Evolutionary conservation across 1,140 invertebrate genomes (phyloP).

Genomic region (Lasioglossum baleicum): DNA sequence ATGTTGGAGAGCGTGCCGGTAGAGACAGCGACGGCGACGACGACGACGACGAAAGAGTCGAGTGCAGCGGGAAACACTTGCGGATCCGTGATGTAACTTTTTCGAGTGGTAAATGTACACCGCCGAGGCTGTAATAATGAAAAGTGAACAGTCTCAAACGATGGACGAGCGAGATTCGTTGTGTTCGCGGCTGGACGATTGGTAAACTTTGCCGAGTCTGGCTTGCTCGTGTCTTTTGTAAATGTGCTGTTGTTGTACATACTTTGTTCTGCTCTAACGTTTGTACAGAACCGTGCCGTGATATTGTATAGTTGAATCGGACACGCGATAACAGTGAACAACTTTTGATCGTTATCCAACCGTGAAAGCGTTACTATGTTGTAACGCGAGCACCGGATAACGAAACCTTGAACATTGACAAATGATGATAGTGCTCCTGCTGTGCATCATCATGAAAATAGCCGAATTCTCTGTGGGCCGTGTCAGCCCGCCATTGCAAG

Average conservation of each 20-base stretch:
- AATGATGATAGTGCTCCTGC: slow-evolving; percentile 79
- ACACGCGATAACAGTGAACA: too few species aligned
- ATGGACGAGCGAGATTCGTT: slow-evolving; percentile 1
- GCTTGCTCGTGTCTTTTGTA: not conserved
- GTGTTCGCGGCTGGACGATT: not conserved
- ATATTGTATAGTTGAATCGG: too few species aligned
- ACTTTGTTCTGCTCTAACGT: not conserved
- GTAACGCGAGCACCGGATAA: slow-evolving; percentile 31
- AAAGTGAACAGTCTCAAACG: slow-evolving; percentile 25
- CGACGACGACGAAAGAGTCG: not conserved
- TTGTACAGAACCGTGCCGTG: too few species aligned
- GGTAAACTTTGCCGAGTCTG: not conserved
- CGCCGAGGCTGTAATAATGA: slow-evolving; percentile 4
- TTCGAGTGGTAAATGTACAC: slow-evolving; percentile 20
- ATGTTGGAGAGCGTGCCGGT: not conserved
- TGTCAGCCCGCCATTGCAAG: slow-evolving; percentile 59
- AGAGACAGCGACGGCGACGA: not conserved
- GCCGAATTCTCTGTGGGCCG: slow-evolving; percentile 77
- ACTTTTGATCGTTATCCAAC: not conserved
- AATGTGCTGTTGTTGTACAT: not conserved
- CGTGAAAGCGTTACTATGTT: slow-evolving; percentile 42
- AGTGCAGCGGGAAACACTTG: not conserved
- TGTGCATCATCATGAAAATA: slow-evolving; percentile 80
- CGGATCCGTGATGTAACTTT: slow-evolving; percentile 21
- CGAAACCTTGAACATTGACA: slow-evolving; percentile 39